Conservation (phyloP, 2,797 vertebrate species). For the Eurystomus glaucurus region DNA sequence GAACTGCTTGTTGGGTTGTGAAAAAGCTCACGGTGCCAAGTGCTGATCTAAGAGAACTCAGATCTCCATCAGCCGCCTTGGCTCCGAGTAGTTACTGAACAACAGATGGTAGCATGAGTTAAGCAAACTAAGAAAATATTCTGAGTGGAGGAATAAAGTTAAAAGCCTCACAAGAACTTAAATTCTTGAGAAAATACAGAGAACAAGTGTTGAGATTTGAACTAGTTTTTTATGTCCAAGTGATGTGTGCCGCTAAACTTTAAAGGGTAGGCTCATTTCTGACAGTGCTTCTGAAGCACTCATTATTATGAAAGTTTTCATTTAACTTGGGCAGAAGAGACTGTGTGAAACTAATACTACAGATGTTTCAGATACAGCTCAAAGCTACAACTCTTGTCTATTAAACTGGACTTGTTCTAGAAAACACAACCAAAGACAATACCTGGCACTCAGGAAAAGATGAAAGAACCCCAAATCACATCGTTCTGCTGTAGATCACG, state of each 20-base stretch:
- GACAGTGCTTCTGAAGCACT: not conserved
- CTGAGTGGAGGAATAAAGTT: constrained; percentile 21
- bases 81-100: constrained; percentile 46
- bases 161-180: constrained; percentile 40
- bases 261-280: not conserved
- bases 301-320: not conserved
- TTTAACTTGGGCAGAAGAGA: not conserved
- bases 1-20: constrained; percentile 69
- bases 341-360: not conserved
- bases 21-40: constrained; percentile 64
- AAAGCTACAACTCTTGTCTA: not conserved
- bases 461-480: not conserved
- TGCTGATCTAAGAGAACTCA: constrained; percentile 75
- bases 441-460: not conserved
- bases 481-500: not conserved
- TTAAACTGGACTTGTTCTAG: not conserved
- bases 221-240: constrained; percentile 17
- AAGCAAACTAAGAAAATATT: constrained; percentile 64
- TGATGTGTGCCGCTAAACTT: not conserved
- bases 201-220: constrained; percentile 4
- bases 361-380: not conserved
- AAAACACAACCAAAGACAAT: not conserved
- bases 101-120: constrained; percentile 72
- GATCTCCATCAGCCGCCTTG: constrained; percentile 68
- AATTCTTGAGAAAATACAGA: not conserved